These are phyloP conservation scores for Caprella mutica DNA, from an alignment of 2,888 invertebrate species.

Conservation along the genomic window DNA sequence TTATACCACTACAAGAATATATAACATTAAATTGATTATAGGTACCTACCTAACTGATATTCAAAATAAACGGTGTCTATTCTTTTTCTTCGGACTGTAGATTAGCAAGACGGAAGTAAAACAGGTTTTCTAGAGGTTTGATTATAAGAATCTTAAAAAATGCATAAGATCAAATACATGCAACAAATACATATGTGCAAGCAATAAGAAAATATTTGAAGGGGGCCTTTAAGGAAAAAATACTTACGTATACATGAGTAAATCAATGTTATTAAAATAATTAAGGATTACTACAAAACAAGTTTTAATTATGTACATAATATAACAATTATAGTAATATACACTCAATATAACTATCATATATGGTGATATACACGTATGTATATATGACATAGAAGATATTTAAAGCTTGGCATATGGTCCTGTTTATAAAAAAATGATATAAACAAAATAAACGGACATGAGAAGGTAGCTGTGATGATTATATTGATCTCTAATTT, in stretches of 20 bases:
- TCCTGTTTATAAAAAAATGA: background rate
- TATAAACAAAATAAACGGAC: background rate
- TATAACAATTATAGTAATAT: background rate
- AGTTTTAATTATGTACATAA: background rate
- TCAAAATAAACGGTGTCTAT: too few relatives aligned
- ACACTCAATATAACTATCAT: background rate
- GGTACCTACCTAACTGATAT: too few relatives aligned
- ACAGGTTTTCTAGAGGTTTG: too few relatives aligned
- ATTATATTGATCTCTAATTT: background rate
- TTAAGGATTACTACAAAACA: background rate
- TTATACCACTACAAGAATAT: too few relatives aligned
- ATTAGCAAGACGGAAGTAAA: too few relatives aligned
- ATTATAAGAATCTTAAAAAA: too few relatives aligned
- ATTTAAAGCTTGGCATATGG: too few relatives aligned
- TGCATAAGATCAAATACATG: background rate
- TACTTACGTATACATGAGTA: background rate
- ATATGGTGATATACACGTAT: constrained; percentile 9
- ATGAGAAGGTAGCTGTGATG: background rate
- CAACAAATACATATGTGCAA: background rate
- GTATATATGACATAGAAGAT: too few relatives aligned
- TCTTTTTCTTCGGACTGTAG: background rate
- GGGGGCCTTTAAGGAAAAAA: background rate
- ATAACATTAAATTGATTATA: too few relatives aligned
- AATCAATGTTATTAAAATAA: background rate
- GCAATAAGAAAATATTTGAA: background rate